Conservation (phyloP, 2,113 vertebrate genomes). For the Heterochromis multidens region DNA sequence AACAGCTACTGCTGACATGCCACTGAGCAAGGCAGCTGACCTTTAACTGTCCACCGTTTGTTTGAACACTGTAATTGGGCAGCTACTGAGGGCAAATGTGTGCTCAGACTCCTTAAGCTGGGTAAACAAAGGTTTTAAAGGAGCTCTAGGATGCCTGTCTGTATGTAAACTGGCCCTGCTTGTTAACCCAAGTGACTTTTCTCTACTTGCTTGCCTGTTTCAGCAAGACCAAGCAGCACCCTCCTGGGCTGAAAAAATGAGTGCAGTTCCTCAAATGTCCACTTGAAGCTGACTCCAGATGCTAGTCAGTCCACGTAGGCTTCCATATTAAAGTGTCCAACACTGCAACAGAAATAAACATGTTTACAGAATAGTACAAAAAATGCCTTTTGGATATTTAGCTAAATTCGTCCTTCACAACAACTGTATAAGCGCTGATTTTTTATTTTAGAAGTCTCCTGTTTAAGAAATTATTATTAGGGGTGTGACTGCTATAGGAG, state of each 20-base stretch:
- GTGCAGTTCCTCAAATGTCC: neutral
- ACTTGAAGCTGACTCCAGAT: neutral
- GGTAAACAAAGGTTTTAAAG: neutral
- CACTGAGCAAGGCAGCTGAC: neutral
- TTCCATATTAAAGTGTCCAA: neutral
- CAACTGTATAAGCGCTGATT: neutral
- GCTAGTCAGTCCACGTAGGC: neutral
- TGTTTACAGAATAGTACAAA: neutral
- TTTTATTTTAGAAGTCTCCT: neutral
- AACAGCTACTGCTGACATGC: neutral
- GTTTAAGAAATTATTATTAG: neutral
- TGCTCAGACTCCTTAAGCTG: neutral
- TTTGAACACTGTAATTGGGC: neutral
- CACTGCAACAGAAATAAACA: too few relatives aligned
- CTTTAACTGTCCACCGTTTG: neutral
- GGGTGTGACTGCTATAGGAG: fast-evolving
- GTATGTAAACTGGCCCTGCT: neutral
- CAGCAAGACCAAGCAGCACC: neutral
- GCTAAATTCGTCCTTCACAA: neutral
- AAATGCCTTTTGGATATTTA: too few relatives aligned
- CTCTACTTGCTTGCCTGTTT: neutral
- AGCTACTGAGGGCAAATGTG: neutral
- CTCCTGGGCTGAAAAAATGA: neutral
- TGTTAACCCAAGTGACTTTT: neutral
- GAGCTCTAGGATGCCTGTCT: neutral